Base-by-base conservation (phyloP, 92 coral and sea anemone species). In the Heliopora coerulea region DNA sequence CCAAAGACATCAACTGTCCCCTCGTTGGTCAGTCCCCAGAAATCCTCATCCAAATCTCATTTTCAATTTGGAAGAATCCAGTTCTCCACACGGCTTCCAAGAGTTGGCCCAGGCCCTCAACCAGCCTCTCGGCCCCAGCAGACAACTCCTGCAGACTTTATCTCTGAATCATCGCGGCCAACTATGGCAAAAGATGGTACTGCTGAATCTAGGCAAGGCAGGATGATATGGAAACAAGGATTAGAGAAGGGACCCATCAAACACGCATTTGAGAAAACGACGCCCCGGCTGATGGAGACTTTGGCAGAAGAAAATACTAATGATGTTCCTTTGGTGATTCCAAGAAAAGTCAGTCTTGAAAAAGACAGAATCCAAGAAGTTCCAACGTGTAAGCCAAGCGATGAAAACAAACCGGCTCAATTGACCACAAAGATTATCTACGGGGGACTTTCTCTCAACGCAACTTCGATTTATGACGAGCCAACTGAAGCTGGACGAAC, bases 311-410 rank as follows among this genome's bases (percentile, higher is more conserved):
- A 54, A 54, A 1, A 8, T 11, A 18, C 27, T 20, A 33, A 8
- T 18, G 74, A 67, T 48, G 44, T 34, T 14, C 26, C 8, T 1
- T 37, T 54, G 72, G 52, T 54, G 26, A 34, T 65, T 24, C 29
- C 30, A 37, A 49, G 27, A 48, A 54, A 39, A 29, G 7, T 8
- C 52, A 15, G 14, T 2, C 52, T 46, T 46, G 52, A 46, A 15
- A 46, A 46, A 7, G 52, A 46, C 52, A n/a, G 52, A 46, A 46
- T 6, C 15, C 52, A 7, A 46, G n/a, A 8, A 3, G 15, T 46
- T 8, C 7, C 10, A 46, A 3, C 10, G 52, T 0, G 44, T 62
- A 25, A 62, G 21, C 27, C 68, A 23, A 65, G 48, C 46, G 48
- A 11, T 50, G 32, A 46, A 7, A n/a, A 46, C n/a, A 46, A 2